Evolutionary conservation across 2,113 vertebrate genomes (phyloP).

Genomic region (Bos javanicus): DNA sequence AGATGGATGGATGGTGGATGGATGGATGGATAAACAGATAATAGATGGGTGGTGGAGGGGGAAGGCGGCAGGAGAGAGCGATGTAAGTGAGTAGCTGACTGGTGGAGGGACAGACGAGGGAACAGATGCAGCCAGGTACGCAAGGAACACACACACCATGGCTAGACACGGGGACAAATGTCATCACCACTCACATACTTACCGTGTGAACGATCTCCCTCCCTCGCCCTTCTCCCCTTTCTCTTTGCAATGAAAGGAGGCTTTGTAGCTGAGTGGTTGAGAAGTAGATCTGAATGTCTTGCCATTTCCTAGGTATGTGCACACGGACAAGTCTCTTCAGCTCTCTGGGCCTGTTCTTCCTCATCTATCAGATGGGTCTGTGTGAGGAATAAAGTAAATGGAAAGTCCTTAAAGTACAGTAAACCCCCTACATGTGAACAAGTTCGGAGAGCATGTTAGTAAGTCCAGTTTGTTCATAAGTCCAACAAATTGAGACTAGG

Average conservation of each 20-base stretch:
- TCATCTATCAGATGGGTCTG: not conserved
- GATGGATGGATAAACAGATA: not conserved
- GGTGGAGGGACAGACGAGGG: too few species aligned
- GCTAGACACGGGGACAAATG: accelerated
- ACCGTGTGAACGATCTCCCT: accelerated
- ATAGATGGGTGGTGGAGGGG: not conserved
- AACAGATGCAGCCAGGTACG: too few species aligned
- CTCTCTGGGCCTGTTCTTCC: not conserved
- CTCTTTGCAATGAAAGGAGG: not conserved
- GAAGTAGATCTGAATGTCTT: not conserved
- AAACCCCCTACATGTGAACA: not conserved
- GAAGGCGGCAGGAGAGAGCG: not conserved
- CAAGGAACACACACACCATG: not conserved
- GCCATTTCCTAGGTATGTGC: not conserved
- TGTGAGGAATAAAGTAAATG: not conserved
- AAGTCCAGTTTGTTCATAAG: not conserved
- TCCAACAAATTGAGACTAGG: not conserved
- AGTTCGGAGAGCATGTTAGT: not conserved
- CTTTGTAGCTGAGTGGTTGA: accelerated
- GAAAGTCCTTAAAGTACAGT: not conserved
- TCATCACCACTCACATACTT: not conserved
- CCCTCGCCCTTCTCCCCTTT: not conserved
- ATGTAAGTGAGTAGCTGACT: not conserved
- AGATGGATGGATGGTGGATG: too few species aligned
- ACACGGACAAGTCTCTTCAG: not conserved